Evolutionary conservation across 2,113 vertebrate species (phyloP), one percentile per base, ranked within the genome.

Genomic region (Cyprinodon brontotheroides): DNA sequence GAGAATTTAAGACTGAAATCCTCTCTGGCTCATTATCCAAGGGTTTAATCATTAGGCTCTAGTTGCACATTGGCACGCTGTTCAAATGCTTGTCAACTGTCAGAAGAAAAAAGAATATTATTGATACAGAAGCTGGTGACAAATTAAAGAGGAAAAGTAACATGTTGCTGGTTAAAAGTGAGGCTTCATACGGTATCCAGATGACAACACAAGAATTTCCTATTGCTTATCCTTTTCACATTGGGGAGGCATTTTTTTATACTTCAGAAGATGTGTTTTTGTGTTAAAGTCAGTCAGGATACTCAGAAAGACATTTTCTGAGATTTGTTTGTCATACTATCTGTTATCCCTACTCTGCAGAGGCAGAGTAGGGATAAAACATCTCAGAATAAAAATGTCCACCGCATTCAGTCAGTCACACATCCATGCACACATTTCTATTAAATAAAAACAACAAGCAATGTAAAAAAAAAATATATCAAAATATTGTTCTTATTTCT

Each of bases 1-100:
- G 37, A 60, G 53, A 39, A 75, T 53, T 62, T 38, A 74, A 71
- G 69, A 64, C 60, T 38, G 39, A 74, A 45, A 74, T 70, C 67
- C 59, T 8, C 75, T 70, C 22, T 68, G 72, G 80, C 37, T 89
- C 79, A 80, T 64, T 68, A 81, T 80, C 68, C 37, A 64, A 61
- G 77, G 60, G 38, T 53, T 86, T 12, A 77, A 70, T 79, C 40
- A 71, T 68, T 72, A 83, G 37, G 50, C 50, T 57, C 17, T 57
- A 57, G 15, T 57, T 57, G n/a, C 50, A 57, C 20, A n/a, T 57
- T 57, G 50, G 50, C 17, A n/a, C n/a, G 50, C 50, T 57, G 50
- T 57, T 57, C 50, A 57, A 57, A 57, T 57, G 50, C 50, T 57
- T n/a, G 50, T 57, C 50, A 57, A 57, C 50, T 57, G 50, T 57